phyloP scores from a whole-genome alignment of 2,797 vertebrate species.

The Mico argentatus region DNA sequence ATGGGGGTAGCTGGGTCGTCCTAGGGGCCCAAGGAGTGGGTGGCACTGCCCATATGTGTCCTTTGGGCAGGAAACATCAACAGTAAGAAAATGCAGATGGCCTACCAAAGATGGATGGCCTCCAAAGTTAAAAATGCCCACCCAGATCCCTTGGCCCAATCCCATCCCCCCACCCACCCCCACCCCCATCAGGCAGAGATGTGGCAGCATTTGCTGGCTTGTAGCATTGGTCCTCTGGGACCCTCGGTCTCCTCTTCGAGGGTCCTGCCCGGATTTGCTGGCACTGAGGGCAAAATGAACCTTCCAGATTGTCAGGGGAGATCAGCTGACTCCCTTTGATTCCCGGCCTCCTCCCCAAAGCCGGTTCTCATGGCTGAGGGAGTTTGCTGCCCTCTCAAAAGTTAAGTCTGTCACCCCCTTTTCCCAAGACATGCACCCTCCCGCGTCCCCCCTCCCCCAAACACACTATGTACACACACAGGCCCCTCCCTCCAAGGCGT shows the following conservation, averaged over 20 bases:
- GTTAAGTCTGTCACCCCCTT: slow-evolving; percentile 48
- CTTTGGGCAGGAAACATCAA: slow-evolving; percentile 31
- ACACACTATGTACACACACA: slow-evolving; percentile 72
- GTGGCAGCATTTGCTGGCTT: slow-evolving; percentile 79
- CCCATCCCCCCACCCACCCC: slow-evolving; percentile 56
- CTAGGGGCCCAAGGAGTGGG: slow-evolving; percentile 9
- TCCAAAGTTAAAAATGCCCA: slow-evolving; percentile 67
- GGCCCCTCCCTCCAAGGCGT: slow-evolving; percentile 45
- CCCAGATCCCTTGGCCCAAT: background rate
- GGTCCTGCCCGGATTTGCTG: slow-evolving; percentile 71
- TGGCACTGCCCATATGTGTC: slow-evolving; percentile 19
- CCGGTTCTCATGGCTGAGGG: slow-evolving; percentile 39
- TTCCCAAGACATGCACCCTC: slow-evolving; percentile 77
- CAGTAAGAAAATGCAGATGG: slow-evolving; percentile 65
- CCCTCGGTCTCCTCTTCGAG: slow-evolving; percentile 71
- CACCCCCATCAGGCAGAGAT: slow-evolving; percentile 69
- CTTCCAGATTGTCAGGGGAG: slow-evolving; percentile 52
- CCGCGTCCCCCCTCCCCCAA: slow-evolving; percentile 58
- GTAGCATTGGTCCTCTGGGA: slow-evolving; percentile 73
- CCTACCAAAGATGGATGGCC: slow-evolving; percentile 43
- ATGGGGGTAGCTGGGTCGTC: background rate
- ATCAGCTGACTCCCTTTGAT: background rate
- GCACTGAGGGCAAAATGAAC: slow-evolving; percentile 72
- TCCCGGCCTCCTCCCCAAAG: slow-evolving; percentile 21
- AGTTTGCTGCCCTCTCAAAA: slow-evolving; percentile 57